Percentiles rank a stretch among this genome's conserved stretches.
These are phyloP conservation scores for Helicorthomorpha holstii DNA, from an alignment of 1,140 invertebrate genomes.

Conservation along the genomic window DNA sequence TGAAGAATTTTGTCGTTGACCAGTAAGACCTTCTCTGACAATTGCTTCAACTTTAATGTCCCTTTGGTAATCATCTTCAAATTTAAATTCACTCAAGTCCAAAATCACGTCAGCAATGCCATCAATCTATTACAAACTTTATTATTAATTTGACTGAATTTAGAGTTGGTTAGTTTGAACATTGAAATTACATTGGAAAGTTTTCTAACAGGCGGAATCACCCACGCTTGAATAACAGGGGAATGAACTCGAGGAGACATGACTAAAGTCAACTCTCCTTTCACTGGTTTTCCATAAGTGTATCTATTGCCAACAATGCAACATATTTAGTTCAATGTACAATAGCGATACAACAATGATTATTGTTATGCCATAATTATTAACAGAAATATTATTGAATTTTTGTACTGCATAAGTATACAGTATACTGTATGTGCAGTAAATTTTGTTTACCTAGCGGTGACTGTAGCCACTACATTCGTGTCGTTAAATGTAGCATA, in stretches of 20 bases:
- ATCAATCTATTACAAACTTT: constrained; percentile 38
- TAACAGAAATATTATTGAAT: no score
- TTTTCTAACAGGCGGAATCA: constrained; percentile 13
- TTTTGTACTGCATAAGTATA: not conserved
- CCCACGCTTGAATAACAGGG: constrained; percentile 4
- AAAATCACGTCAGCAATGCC: constrained; percentile 57
- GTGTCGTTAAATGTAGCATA: constrained; percentile 64
- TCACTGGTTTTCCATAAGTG: constrained; percentile 52
- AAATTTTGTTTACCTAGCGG: constrained; percentile 49
- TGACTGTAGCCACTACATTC: constrained; percentile 53
- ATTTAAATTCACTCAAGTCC: constrained; percentile 45
- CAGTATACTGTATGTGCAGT: not conserved
- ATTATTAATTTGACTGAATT: constrained; percentile 22
- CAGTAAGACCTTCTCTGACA: constrained; percentile 60
- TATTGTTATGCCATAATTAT: no score
- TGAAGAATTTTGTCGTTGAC: constrained; percentile 60
- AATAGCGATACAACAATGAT: no score
- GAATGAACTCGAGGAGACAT: constrained; percentile 13
- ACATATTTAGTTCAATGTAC: no score
- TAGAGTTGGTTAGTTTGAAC: not conserved
- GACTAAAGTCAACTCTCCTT: constrained; percentile 30
- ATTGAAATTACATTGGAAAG: not conserved
- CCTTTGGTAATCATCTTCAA: constrained; percentile 54
- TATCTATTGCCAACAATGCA: constrained; percentile 33
- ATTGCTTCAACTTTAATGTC: constrained; percentile 56